Evolutionary conservation across 2,888 invertebrate genomes (phyloP).

Genomic region (Perdita meconis): DNA sequence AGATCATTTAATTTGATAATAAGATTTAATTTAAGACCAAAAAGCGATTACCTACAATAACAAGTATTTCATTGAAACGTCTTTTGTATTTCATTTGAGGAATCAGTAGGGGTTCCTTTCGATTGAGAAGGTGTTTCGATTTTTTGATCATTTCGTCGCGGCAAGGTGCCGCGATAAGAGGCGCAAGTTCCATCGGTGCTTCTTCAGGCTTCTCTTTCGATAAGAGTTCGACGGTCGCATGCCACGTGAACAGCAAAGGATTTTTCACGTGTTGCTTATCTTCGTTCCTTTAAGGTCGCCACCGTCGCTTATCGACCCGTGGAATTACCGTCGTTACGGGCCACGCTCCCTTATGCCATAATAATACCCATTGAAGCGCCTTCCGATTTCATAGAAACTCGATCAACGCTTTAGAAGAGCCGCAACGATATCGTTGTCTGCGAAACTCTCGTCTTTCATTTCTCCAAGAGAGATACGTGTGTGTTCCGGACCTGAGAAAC

Average conservation of each 20-base stretch:
- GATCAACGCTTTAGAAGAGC: constrained; percentile 46
- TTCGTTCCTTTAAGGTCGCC: constrained; percentile 28
- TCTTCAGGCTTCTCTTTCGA: constrained; percentile 17
- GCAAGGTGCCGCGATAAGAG: constrained; percentile 26
- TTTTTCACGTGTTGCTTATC: constrained; percentile 68
- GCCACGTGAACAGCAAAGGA: constrained; percentile 40
- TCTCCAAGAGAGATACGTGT: constrained; percentile 6
- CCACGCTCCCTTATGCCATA: constrained; percentile 54
- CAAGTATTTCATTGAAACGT: no score
- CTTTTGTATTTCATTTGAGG: no score
- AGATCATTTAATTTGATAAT: no score
- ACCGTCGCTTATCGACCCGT: constrained; percentile 51
- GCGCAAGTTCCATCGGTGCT: constrained; percentile 20
- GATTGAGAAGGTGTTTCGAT: no score
- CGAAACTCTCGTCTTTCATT: constrained; percentile 18
- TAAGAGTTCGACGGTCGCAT: constrained; percentile 47
- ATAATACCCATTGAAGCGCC: constrained; percentile 56
- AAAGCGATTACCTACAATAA: no score
- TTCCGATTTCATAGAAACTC: constrained; percentile 52
- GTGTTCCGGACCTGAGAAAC: constrained; percentile 17
- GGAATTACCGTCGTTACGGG: constrained; percentile 56
- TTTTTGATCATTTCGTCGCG: no score
- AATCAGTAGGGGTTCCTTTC: no score
- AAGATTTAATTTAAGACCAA: no score
- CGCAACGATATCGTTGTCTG: constrained; percentile 24